Percentiles rank a stretch among this genome's conserved stretches.
phyloP scores from a whole-genome alignment of 2,113 vertebrate genomes.

The Mesembrinibis cayennensis region DNA sequence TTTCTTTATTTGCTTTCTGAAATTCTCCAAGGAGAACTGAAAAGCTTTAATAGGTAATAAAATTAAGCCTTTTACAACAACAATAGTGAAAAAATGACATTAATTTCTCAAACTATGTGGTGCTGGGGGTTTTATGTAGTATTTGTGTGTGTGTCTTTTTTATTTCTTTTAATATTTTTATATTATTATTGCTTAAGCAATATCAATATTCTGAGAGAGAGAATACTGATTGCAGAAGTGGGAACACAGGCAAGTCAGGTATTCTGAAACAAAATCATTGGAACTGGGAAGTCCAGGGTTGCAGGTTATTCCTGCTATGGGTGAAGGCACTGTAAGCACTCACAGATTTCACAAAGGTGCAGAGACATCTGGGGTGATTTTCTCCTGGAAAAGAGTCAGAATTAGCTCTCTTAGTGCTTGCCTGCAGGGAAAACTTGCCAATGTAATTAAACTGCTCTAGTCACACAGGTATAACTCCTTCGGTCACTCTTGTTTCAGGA shows the following conservation, averaged over 20 bases:
- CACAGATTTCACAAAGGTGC: background rate
- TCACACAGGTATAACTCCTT: background rate
- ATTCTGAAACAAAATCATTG: background rate
- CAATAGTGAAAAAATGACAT: background rate
- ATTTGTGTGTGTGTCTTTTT: background rate
- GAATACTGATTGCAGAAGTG: background rate
- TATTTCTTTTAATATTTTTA: background rate
- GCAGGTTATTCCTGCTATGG: background rate
- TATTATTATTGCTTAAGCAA: background rate
- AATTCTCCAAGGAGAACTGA: background rate
- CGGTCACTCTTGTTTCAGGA: background rate
- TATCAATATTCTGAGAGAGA: background rate
- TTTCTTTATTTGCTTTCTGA: background rate
- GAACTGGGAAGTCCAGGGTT: background rate
- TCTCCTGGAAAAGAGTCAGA: background rate
- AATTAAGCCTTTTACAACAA: background rate
- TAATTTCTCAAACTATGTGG: background rate
- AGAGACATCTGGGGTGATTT: background rate
- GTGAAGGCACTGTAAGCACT: background rate
- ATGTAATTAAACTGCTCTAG: background rate
- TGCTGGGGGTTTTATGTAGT: background rate
- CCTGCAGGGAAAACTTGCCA: background rate
- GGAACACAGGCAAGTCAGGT: background rate
- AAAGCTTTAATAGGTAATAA: background rate
- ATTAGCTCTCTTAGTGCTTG: background rate